These are phyloP conservation scores for Andricus curvator DNA, from an alignment of 2,888 invertebrate species.

Conservation along the genomic window DNA sequence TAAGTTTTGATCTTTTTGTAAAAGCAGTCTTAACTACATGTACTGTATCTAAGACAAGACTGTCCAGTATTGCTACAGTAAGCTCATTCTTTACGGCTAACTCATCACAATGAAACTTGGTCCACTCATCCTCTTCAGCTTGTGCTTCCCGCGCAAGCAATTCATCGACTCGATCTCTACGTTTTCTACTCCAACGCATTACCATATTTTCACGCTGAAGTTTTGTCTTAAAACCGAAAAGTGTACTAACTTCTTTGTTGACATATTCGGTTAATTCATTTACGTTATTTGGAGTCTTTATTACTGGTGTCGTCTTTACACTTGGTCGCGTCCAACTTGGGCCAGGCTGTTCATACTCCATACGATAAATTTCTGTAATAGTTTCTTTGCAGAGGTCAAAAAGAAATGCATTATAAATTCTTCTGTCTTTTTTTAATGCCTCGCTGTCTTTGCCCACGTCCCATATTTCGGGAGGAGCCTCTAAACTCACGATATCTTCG, in stretches of 20 bases:
- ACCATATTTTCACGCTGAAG: conserved; percentile 81
- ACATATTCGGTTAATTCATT: conserved; percentile 79
- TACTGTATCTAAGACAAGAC: conserved; percentile 71
- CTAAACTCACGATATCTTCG: conserved; percentile 68
- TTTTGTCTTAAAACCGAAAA: conserved; percentile 80
- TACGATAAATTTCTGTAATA: conserved; percentile 79
- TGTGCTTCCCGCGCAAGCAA: conserved; percentile 85
- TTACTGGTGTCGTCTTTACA: conserved; percentile 76
- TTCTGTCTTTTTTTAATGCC: conserved; percentile 66
- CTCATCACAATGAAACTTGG: conserved; percentile 86
- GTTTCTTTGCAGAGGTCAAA: conserved; percentile 84
- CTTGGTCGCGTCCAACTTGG: conserved; percentile 80
- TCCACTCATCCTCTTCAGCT: conserved; percentile 87
- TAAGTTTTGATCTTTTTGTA: conserved; percentile 70
- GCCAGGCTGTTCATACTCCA: conserved; percentile 76
- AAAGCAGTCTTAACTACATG: conserved; percentile 72
- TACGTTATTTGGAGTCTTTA: conserved; percentile 78
- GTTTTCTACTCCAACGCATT: conserved; percentile 83
- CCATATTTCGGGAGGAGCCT: conserved; percentile 71
- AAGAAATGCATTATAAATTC: conserved; percentile 81
- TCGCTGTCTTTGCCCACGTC: conserved; percentile 70
- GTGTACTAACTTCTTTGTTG: conserved; percentile 79
- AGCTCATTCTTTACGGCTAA: conserved; percentile 83
- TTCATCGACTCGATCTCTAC: conserved; percentile 86
- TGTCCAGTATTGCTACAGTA: conserved; percentile 76